phyloP scores from a whole-genome alignment of 2,888 invertebrate species.

The Trichopoda pennipes region DNA sequence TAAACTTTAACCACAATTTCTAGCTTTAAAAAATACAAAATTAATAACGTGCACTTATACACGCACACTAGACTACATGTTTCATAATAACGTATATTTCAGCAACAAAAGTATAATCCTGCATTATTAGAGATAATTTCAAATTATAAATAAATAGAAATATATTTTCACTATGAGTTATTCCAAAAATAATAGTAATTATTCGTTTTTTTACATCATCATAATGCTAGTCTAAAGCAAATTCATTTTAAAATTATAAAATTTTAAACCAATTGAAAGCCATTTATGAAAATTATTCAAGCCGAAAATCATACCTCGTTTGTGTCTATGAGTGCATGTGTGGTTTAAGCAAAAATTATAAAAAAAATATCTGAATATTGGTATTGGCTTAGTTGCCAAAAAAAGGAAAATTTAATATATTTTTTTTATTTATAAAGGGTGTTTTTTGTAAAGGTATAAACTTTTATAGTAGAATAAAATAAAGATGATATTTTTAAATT shows the following conservation, averaged over 20 bases:
- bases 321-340: constrained; percentile 23
- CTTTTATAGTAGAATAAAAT: too few species aligned
- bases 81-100: too few species aligned
- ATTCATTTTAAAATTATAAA: constrained; percentile 34
- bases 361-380: constrained; percentile 10
- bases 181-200: constrained; percentile 22
- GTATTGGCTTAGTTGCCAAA: constrained; percentile 39
- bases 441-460: too few species aligned
- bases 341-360: background rate
- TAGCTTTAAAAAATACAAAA: too few species aligned
- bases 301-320: constrained; percentile 6
- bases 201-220: constrained; percentile 8
- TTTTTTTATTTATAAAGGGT: too few species aligned
- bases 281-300: constrained; percentile 47
- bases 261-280: constrained; percentile 35
- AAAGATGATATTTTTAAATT: too few species aligned
- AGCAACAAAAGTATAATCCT: constrained; percentile 1
- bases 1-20: too few species aligned
- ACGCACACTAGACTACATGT: too few species aligned
- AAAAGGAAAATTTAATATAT: background rate
- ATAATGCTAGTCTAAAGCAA: constrained; percentile 22
- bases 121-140: constrained; percentile 14
- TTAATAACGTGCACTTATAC: too few species aligned
- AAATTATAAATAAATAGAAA: constrained; percentile 4
- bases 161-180: background rate